Percentiles rank a stretch among this genome's conserved stretches.
These are phyloP conservation scores for Carassius auratus DNA, from an alignment of 2,113 vertebrate species.

Conservation along the genomic window DNA sequence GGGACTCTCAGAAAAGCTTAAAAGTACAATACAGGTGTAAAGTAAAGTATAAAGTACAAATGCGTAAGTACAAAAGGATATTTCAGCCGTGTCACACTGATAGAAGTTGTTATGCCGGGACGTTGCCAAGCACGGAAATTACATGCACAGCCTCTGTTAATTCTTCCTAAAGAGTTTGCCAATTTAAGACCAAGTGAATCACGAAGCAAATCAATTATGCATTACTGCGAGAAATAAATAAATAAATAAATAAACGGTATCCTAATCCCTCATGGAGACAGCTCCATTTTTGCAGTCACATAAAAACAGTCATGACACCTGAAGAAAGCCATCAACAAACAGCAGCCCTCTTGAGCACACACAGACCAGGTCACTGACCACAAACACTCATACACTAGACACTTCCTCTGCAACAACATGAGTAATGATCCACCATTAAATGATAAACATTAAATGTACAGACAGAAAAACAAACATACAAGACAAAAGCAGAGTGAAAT, in stretches of 20 bases:
- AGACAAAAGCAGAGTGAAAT: not conserved
- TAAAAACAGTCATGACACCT: not conserved
- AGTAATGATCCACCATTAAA: not conserved
- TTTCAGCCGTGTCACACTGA: not conserved
- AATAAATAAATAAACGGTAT: not conserved
- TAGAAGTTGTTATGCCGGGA: not conserved
- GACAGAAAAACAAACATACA: not conserved
- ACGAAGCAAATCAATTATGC: constrained; percentile 61
- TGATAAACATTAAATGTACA: not conserved
- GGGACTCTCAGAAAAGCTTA: not conserved
- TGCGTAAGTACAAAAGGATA: not conserved
- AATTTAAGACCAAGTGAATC: constrained; percentile 55
- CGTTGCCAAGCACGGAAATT: constrained; percentile 45
- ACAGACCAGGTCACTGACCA: not conserved
- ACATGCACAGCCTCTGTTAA: constrained; percentile 57
- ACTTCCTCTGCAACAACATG: not conserved
- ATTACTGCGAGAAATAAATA: constrained; percentile 24
- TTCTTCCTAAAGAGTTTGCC: constrained; percentile 57
- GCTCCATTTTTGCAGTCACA: not conserved
- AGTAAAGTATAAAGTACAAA: not conserved
- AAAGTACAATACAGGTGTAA: not conserved
- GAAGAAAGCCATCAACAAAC: not conserved
- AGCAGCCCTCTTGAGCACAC: not conserved
- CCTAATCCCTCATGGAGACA: not conserved
- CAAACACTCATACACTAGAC: not conserved